Evolutionary conservation across 2,888 invertebrate species (phyloP), one percentile per base, ranked within the genome.

Genomic region (Acrobasis consociella): DNA sequence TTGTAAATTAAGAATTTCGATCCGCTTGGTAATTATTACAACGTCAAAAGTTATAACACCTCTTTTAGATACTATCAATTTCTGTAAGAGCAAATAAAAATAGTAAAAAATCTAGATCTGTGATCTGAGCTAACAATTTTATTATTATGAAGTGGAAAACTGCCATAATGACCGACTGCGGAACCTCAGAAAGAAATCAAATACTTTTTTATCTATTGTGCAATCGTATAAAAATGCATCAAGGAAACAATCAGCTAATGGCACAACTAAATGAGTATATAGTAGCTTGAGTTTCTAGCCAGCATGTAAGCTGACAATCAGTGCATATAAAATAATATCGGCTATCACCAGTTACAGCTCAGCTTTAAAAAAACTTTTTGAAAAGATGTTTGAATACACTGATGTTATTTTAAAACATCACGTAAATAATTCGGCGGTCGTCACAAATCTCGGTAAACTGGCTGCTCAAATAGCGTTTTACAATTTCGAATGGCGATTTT

Each of bases 401-500:
- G 9, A 58, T 49, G 7, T 15, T 9, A 49, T 37, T 49, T 49
- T 31, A 15, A 58, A 17, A 50, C 2, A 50, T 10, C 50, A 59
- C 0, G 37, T 50, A 17, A 49, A 60, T 50, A 64, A 62, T 31
- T 64, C 69, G 10, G 58, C 64, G 8, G 63, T 72, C 15, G 62
- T 69, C 15, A 62, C 67, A 42, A 75, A 78, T 13, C 71, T 86
- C 22, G 80, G 82, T 7, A 59, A 66, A 64, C 62, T 80, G n/a
- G 82, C 83, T 9, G 82, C 86, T 11, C 84, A 82, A 65, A 76
- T 87, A n/a, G 83, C 83, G 0, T 77, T 68, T 60, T 71, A 82
- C 51, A 87, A 86, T 70, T 87, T 84, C 61, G 77, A 85, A 68
- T 86, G 84, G 86, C 80, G 84, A 5, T 86, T 77, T 46, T 64